Evolutionary conservation across 2,113 vertebrate species (phyloP).

Genomic region (Sciurus niger): DNA sequence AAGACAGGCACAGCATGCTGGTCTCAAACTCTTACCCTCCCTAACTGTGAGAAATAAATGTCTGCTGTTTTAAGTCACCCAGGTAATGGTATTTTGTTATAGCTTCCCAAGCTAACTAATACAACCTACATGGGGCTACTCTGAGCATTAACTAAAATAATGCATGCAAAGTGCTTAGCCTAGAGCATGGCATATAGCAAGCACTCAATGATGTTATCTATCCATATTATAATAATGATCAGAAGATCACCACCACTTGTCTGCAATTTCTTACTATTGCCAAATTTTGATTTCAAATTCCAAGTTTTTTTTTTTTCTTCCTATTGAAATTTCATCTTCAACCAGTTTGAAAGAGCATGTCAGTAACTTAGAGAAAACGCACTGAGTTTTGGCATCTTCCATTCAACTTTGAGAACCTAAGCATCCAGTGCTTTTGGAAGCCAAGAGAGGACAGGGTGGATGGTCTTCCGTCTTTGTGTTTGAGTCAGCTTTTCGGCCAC

Average conservation of each 20-base stretch:
- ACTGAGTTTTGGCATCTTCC: not conserved
- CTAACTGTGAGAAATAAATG: not conserved
- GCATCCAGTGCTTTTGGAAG: not conserved
- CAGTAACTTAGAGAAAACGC: not conserved
- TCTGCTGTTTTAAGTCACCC: too few relatives aligned
- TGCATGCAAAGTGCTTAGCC: not conserved
- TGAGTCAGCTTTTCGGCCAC: too few relatives aligned
- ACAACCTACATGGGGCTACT: not conserved
- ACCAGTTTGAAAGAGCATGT: not conserved
- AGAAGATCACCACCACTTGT: not conserved
- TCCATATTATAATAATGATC: not conserved
- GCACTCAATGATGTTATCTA: not conserved
- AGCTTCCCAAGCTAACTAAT: not conserved
- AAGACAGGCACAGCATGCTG: too few relatives aligned
- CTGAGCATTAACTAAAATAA: too few relatives aligned
- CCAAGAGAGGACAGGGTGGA: not conserved
- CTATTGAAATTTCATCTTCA: not conserved
- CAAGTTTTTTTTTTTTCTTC: not conserved
- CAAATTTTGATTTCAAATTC: conserved; percentile 39
- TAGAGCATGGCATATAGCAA: not conserved
- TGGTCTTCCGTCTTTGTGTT: too few relatives aligned
- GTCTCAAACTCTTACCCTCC: not conserved
- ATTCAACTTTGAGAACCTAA: not conserved
- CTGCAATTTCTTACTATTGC: conserved; percentile 15
- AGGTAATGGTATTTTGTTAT: not conserved